Evolutionary conservation across 2,888 invertebrate genomes (phyloP).

Genomic region (Lithophane leautieri): DNA sequence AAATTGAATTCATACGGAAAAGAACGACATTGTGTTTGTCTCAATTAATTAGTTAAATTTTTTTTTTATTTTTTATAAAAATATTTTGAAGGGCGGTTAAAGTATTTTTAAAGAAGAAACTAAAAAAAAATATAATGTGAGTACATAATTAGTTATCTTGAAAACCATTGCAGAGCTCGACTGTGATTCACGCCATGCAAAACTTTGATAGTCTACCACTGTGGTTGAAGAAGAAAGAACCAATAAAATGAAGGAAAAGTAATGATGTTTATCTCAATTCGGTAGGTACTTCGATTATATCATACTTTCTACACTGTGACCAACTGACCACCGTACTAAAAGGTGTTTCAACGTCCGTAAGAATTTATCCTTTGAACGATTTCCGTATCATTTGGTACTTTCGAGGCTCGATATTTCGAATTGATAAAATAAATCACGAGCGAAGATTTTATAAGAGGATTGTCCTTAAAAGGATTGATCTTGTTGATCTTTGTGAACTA

Average conservation of each 20-base stretch:
- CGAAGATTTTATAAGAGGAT: conserved; percentile 8
- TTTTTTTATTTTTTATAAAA: too few relatives aligned
- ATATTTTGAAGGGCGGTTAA: too few relatives aligned
- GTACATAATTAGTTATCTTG: too few relatives aligned
- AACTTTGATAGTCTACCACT: neutral
- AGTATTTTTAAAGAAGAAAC: too few relatives aligned
- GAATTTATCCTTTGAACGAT: conserved; percentile 29
- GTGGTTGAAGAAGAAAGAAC: neutral
- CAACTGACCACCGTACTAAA: neutral
- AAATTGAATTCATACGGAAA: too few relatives aligned
- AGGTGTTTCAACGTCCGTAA: neutral
- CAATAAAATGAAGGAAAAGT: too few relatives aligned
- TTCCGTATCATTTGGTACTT: conserved; percentile 24
- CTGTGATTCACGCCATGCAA: too few relatives aligned
- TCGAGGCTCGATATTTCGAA: neutral
- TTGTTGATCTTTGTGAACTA: conserved; percentile 20
- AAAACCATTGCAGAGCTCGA: too few relatives aligned
- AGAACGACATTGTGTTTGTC: too few relatives aligned
- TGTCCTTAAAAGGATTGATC: conserved; percentile 7
- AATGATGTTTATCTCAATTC: too few relatives aligned
- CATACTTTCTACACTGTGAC: conserved; percentile 8
- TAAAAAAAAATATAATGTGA: too few relatives aligned
- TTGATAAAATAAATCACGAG: conserved; percentile 40
- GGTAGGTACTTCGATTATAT: neutral
- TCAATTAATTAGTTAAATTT: too few relatives aligned